These are phyloP conservation scores for Polymixis lichenea DNA, from an alignment of 2,888 invertebrate species.

Conservation along the genomic window DNA sequence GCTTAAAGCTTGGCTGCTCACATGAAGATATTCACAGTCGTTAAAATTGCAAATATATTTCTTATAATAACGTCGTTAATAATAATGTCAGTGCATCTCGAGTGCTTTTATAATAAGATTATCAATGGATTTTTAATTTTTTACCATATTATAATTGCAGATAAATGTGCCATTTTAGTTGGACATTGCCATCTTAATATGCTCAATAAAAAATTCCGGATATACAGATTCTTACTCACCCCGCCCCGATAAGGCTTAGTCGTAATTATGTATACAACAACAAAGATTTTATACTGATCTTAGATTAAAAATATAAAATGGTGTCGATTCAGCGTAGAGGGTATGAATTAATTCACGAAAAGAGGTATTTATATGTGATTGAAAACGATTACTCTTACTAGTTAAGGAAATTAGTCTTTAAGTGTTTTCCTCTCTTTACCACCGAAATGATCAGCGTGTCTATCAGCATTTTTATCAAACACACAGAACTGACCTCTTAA, in stretches of 20 bases:
- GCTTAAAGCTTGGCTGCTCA: conserved; percentile 14
- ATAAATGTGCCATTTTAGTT: conserved; percentile 60
- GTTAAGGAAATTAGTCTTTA: conserved; percentile 31
- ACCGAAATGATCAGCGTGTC: conserved; percentile 9
- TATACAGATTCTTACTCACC: conserved; percentile 59
- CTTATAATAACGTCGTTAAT: conserved; percentile 27
- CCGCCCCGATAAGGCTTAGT: conserved; percentile 61
- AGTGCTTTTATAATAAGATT: conserved; percentile 25
- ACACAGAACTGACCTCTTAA: conserved; percentile 45
- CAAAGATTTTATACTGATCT: conserved; percentile 62
- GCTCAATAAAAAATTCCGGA: conserved; percentile 58
- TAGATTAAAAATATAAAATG: conserved; percentile 50
- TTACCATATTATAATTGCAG: conserved; percentile 13
- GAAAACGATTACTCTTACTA: conserved; percentile 49
- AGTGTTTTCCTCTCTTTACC: conserved; percentile 21
- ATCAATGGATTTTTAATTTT: conserved; percentile 33
- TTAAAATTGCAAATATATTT: conserved; percentile 27
- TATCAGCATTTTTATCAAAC: conserved; percentile 42
- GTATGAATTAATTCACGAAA: conserved; percentile 46
- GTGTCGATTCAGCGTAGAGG: conserved; percentile 45
- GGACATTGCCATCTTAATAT: conserved; percentile 61
- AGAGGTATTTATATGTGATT: conserved; percentile 46
- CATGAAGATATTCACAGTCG: conserved; percentile 4
- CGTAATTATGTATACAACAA: conserved; percentile 60
- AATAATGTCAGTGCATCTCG: conserved; percentile 34